Evolutionary conservation across 2,113 vertebrate species (phyloP), one percentile per base, ranked within the genome.

Genomic region (Hystrix brachyura): DNA sequence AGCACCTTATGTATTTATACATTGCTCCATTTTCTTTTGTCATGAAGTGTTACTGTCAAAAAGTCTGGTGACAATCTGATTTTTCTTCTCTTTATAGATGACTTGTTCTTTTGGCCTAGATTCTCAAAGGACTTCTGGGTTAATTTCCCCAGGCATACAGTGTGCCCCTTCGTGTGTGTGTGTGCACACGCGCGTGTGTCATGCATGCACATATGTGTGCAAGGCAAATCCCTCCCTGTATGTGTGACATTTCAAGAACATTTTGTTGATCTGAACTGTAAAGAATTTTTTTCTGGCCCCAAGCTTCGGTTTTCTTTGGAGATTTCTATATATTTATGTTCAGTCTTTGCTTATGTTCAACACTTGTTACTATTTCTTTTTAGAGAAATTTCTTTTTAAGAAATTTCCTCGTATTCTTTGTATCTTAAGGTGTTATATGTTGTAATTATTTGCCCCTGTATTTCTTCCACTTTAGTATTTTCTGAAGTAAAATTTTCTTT

Each of bases 211-310:
- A 14, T 4, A 21, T n/a, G 18, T 2, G 23, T 53, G 27, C 53
- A 57, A 79, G 51, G 27, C 15, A 53, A 14, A 15, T 51, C 57
- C 17, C 12, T 67, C 23, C 71, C 15, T 51, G 72, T 51, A 12
- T 89, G 23, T 82, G 51, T 59, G 21, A 71, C 38, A 82, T 82
- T 59, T 82, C 9, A 83, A 34, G 55, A 83, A 72, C 64, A 72
- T 92, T 92, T 51, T 48, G 53, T 85, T 93, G 59, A 76, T 65
- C 53, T 55, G 69, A 76, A 93, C 32, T 62, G 25, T 64, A 78
- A 15, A 76, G 34, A 48, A 15, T 55, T 83, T 83, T 92, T 78
- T 86, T 87, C 51, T 86, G 11, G 13, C 23, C 18, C 29, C 12
- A 6, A 84, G 34, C 80, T 85, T 92, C 62, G 69, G 15, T 93